These are phyloP conservation scores for Stegodyphus dumicola DNA, from an alignment of 1,140 invertebrate species.

Conservation along the genomic window DNA sequence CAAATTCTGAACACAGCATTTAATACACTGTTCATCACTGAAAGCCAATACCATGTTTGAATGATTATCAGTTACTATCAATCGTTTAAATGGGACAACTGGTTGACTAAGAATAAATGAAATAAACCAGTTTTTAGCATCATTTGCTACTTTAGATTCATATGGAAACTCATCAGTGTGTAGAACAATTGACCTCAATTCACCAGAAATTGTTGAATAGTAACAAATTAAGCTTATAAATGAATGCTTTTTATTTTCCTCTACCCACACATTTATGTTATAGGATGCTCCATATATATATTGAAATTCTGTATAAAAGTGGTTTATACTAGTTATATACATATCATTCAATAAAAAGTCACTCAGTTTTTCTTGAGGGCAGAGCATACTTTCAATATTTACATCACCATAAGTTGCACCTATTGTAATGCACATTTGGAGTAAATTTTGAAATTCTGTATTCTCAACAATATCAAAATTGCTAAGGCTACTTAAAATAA, in stretches of 20 bases:
- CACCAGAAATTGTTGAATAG: neutral
- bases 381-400: conserved; percentile 35
- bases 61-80: too few relatives aligned
- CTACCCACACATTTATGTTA: conserved; percentile 28
- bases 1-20: conserved; percentile 22
- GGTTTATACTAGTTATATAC: conserved; percentile 26
- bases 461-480: conserved; percentile 26
- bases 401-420: conserved; percentile 47
- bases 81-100: neutral
- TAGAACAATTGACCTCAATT: conserved; percentile 20
- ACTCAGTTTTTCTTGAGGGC: conserved; percentile 16
- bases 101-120: conserved; percentile 29
- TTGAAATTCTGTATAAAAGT: conserved; percentile 50
- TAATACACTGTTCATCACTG: conserved; percentile 16
- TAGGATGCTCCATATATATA: conserved; percentile 38
- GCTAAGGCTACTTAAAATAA: neutral
- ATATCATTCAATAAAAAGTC: conserved; percentile 39
- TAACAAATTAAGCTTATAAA: conserved; percentile 29
- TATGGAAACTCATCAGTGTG: conserved; percentile 50
- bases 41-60: neutral
- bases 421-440: conserved; percentile 41
- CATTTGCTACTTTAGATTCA: conserved; percentile 16
- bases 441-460: conserved; percentile 30
- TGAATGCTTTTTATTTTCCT: conserved; percentile 10
- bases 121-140: conserved; percentile 16